Base-by-base conservation (phyloP, 2,113 vertebrate species). In the Tachycineta bicolor region DNA sequence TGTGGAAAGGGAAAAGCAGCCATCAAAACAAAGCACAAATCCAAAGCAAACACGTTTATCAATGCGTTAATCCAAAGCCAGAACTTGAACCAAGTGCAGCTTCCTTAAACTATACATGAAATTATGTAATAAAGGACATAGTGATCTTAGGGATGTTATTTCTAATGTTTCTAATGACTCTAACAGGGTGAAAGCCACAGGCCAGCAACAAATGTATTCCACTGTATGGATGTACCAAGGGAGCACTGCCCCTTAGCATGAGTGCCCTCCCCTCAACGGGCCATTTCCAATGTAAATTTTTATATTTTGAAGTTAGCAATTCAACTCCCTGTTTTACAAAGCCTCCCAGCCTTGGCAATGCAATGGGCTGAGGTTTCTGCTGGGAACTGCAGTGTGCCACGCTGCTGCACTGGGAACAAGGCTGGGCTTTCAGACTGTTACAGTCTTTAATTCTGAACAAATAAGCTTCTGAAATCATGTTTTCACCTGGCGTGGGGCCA, bases 1-100 rank as follows among this genome's bases (percentile, higher is more conserved):
- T 99, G 94, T n/a, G 26, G 75, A 93, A 87, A 96, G 64, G 88
- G 8, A 58, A 91, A 50, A 94, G 46, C 44, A 64, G 68, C 33
- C 28, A 68, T 93, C 34, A 92, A 70, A 86, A 55, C 16, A 22
- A 70, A 78, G n/a, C 11, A 89, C 43, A 79, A 83, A 60, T 31
- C 43, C 37, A 78, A 91, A 81, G 60, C 56, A 84, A 87, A 67
- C 8, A 26, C 3, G 0, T 50, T 43, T 33, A 62, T 68, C 73
- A 50, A 4, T 0, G 34, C 14, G 22, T 12, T 28, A 59, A 64
- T n/a, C 23, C 75, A 58, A 43, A 46, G 25, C 46, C 11, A 5
- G 22, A 79, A 74, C 31, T 11, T 20, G n/a, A 74, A 52, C 12
- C 28, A 33, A 92, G 11, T 0, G 3, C 44, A 71, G 44, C 64